A percentile compares a stretch with the other conserved stretches of the same genome.
Conservation (phyloP, 2,797 vertebrate species). For the Danio choprae region DNA sequence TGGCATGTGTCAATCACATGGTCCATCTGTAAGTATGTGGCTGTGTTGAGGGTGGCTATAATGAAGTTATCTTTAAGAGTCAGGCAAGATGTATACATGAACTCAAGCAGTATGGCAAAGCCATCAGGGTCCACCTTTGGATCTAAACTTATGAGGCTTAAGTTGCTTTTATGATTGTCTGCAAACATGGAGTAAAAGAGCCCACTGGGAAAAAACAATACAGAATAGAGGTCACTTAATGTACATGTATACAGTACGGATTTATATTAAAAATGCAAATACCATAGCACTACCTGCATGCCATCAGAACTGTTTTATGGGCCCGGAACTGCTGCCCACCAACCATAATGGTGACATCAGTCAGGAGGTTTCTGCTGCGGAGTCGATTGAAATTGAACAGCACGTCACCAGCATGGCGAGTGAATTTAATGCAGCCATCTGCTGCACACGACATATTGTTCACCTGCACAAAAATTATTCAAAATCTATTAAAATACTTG, state of each 20-base stretch:
- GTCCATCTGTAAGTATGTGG: slow-evolving; percentile 96
- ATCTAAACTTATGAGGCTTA: slow-evolving; percentile 89
- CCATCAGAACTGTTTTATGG: slow-evolving; percentile 95
- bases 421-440: slow-evolving; percentile 97
- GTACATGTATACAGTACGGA: background rate
- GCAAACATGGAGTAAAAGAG: slow-evolving; percentile 98
- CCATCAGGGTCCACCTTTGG: slow-evolving; percentile 91
- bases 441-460: slow-evolving; percentile 85
- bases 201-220: slow-evolving; percentile 78
- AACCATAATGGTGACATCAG: slow-evolving; percentile 90
- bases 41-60: slow-evolving; percentile 89
- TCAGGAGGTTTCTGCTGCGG: slow-evolving; percentile 81
- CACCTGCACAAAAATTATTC: background rate
- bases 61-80: slow-evolving; percentile 88
- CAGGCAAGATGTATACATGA: slow-evolving; percentile 97
- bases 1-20: slow-evolving; percentile 97
- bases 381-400: slow-evolving; percentile 96
- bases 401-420: slow-evolving; percentile 92
- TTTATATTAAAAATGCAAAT: background rate
- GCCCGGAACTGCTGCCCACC: slow-evolving; percentile 90
- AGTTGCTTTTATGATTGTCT: slow-evolving; percentile 88
- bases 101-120: slow-evolving; percentile 93
- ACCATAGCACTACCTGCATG: slow-evolving; percentile 85
- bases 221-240: background rate
- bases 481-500: background rate